Percentiles rank a stretch among this genome's conserved stretches.
Conservation (phyloP, 2,888 invertebrate genomes). For the Blomia tropicalis region DNA sequence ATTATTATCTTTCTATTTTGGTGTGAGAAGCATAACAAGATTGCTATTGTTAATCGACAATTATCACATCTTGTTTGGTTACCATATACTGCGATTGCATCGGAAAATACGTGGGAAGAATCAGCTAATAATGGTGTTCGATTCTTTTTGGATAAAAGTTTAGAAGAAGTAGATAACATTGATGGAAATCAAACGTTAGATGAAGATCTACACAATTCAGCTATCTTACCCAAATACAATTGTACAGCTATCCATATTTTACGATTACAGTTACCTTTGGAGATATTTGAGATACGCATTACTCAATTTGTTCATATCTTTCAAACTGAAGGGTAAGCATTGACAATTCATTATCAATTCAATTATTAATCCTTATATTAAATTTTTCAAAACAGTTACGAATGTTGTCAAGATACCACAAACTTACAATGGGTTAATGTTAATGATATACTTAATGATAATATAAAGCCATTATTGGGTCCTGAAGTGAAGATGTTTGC, state of each 20-base stretch:
- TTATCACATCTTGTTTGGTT: background rate
- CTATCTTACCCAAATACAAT: background rate
- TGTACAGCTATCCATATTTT: background rate
- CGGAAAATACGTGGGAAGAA: background rate
- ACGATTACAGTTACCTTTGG: conserved; percentile 4
- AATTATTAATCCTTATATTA: too few species aligned
- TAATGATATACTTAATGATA: conserved; percentile 6
- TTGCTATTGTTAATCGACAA: background rate
- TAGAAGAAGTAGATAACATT: background rate
- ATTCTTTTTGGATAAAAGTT: background rate
- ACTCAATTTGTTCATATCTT: background rate
- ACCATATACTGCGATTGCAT: background rate
- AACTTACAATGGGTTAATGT: conserved; percentile 14
- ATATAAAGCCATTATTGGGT: conserved; percentile 22
- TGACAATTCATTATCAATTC: too few species aligned
- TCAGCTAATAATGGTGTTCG: background rate
- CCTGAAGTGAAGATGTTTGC: conserved; percentile 22
- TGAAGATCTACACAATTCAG: too few species aligned
- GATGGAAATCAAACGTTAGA: background rate
- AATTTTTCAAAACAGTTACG: too few species aligned
- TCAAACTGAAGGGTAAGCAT: background rate
- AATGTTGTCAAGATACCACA: conserved; percentile 20
- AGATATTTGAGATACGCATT: background rate
- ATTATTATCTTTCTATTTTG: background rate
- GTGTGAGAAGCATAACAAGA: background rate